Evolutionary conservation across 2,797 vertebrate species (phyloP).

Genomic region (Hypotaenidia okinawae): DNA sequence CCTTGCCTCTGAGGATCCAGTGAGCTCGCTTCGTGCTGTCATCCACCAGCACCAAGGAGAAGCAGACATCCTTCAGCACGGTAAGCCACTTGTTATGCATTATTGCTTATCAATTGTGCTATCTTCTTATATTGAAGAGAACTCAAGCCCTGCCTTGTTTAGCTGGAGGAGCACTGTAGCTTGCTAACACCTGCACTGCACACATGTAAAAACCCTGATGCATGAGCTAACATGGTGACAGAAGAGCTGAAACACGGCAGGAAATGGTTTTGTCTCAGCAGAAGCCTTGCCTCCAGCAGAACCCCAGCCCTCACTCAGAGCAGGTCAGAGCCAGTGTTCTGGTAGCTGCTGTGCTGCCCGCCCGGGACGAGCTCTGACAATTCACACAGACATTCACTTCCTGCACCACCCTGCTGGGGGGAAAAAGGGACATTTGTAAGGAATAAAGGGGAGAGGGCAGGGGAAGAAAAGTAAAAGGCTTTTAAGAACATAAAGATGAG

Average conservation of each 20-base stretch:
- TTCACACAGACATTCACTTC: not conserved
- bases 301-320: not conserved
- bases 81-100: conserved; percentile 27
- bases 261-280: conserved; percentile 20
- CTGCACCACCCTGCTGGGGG: not conserved
- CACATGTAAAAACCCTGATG: conserved; percentile 27
- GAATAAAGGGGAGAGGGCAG: not conserved
- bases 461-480: not conserved
- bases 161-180: not conserved
- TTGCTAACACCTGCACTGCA: conserved; percentile 53
- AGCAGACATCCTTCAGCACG: conserved; percentile 66
- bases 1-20: not conserved
- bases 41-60: not conserved
- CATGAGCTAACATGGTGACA: not conserved
- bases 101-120: not conserved
- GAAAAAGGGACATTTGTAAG: not conserved
- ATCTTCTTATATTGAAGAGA: not conserved
- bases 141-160: not conserved
- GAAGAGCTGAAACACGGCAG: not conserved
- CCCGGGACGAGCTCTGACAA: not conserved
- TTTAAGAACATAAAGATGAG: not conserved
- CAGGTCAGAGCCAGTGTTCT: not conserved
- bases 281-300: not conserved
- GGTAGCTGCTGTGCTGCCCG: not conserved
- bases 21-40: not conserved